Conservation (phyloP, 2,113 vertebrate genomes). For the Leptosomus discolor region DNA sequence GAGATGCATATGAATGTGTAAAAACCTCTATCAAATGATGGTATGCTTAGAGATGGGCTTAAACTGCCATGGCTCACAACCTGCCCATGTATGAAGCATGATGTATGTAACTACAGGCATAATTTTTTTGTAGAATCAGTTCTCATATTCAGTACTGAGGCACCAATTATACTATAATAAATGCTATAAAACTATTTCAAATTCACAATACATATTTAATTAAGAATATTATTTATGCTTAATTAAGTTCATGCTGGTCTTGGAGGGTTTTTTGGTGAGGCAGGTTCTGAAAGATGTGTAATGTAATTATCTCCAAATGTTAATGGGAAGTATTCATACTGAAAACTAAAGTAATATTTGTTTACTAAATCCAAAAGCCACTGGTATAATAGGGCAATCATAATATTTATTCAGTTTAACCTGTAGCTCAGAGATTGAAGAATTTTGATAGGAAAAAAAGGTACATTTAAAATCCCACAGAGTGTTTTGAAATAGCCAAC, state of each 20-base stretch:
- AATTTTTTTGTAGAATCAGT: not conserved
- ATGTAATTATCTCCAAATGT: not conserved
- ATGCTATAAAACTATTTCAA: not conserved
- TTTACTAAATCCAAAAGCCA: not conserved
- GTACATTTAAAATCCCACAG: not conserved
- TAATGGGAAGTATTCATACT: not conserved
- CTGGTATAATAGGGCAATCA: not conserved
- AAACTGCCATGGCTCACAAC: not conserved
- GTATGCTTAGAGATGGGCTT: not conserved
- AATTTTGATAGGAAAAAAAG: rapidly evolving
- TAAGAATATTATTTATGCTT: not conserved
- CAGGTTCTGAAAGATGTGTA: not conserved
- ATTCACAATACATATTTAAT: not conserved
- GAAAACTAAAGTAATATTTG: not conserved
- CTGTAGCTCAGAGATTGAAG: not conserved
- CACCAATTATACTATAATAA: not conserved
- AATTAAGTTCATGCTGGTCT: not conserved
- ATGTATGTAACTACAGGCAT: not conserved
- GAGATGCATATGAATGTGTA: not conserved
- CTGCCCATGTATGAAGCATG: rapidly evolving
- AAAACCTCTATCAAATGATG: not conserved
- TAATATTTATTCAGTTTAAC: not conserved
- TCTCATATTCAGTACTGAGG: not conserved
- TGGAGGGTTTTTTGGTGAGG: not conserved
- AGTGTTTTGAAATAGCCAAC: not conserved